Base-by-base conservation (phyloP, 2,797 vertebrate genomes). In the Lycodopsis pacificus region DNA sequence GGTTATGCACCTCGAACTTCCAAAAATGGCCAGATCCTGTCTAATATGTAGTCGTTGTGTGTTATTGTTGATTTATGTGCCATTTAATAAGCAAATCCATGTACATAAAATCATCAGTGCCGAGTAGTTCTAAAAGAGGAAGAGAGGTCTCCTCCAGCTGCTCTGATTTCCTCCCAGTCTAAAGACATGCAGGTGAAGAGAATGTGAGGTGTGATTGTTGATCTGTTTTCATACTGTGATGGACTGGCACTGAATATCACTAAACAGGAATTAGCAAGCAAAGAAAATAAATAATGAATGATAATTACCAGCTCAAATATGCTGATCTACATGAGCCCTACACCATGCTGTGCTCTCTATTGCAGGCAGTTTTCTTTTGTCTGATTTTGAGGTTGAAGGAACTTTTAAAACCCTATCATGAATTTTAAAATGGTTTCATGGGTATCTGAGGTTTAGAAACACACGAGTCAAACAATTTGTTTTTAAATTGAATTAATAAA, bases 231-330 rank as follows among this genome's bases (percentile, higher is more conserved):
- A 66, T 63, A 48, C 64, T 61, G 76, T 73, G 53, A 80, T 51
- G 49, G 59, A 81, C 71, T 44, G 36, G n/a, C 77, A 25, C 49
- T 75, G 17, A 82, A 79, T 63, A 54, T 73, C 14, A 63, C 62
- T 70, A 15, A 81, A 61, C 51, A 62, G 69, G 44, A 72, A 71
- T 69, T n/a, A 83, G 64, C 68, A 53, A 65, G 65, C 22, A 48
- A 73, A 77, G 62, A 54, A 80, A 87, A 81, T 81, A 59, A 75
- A 80, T 80, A 71, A 70, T 53, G 22, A 80, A 76, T 76, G 48
- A 76, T 72, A 84, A 88, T 77, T 51, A 73, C 65, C 30, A 73
- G 63, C 25, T 83, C 48, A 65, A 30, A 77, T 65, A 73, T 75
- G 80, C 36, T 73, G 34, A 84, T 82, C 63, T 57, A 67, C 69